Conservation (phyloP, 1,140 invertebrate species). For the Popillia japonica region DNA sequence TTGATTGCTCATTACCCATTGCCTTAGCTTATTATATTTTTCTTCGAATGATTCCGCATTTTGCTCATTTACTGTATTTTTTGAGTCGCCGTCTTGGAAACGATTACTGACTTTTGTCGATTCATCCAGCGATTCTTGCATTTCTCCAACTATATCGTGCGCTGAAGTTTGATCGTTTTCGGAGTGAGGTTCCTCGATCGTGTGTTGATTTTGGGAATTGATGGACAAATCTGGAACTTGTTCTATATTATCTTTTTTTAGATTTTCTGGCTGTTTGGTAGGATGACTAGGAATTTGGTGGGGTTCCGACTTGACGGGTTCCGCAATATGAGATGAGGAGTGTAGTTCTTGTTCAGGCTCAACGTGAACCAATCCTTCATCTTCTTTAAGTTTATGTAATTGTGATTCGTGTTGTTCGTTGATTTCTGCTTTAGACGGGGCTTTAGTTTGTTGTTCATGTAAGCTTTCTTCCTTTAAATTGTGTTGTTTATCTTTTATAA, state of each 20-base stretch:
- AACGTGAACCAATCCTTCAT: too few relatives aligned
- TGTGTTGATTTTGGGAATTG: background rate
- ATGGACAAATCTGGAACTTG: background rate
- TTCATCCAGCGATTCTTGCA: background rate
- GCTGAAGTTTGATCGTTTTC: background rate
- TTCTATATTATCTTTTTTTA: background rate
- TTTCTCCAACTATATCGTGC: background rate
- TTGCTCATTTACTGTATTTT: background rate
- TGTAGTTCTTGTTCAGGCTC: too few relatives aligned
- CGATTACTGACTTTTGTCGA: background rate
- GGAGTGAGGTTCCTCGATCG: background rate
- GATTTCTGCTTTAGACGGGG: too few relatives aligned
- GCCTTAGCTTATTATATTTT: background rate
- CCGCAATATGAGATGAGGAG: too few relatives aligned
- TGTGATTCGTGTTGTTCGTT: too few relatives aligned
- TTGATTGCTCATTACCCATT: background rate
- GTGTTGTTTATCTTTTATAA: background rate
- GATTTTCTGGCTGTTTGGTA: background rate
- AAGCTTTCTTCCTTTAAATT: background rate
- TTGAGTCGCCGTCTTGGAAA: too few relatives aligned
- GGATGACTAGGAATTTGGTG: background rate
- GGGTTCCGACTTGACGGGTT: too few relatives aligned
- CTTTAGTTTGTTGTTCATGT: background rate
- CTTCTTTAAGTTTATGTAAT: too few relatives aligned
- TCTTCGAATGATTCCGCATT: background rate